A percentile compares a stretch with the other conserved stretches of the same genome.
Evolutionary conservation across 2,797 vertebrate species (phyloP).

Genomic region (Pangasius djambal): DNA sequence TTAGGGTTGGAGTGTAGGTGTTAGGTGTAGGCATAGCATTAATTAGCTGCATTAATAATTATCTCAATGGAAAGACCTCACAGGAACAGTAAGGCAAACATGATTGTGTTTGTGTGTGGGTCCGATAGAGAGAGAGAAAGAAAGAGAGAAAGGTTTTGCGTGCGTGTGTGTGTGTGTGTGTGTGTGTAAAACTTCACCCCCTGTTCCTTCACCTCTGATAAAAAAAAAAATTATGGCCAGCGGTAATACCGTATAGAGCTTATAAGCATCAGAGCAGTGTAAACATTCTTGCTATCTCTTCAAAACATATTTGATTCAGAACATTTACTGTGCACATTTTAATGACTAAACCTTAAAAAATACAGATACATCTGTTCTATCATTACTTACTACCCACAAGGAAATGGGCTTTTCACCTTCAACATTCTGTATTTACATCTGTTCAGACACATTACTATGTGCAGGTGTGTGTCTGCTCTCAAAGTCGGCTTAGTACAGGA

Average conservation of each 20-base stretch:
- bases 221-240: slow-evolving; percentile 42
- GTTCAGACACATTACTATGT: slow-evolving; percentile 37
- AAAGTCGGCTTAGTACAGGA: slow-evolving; percentile 61
- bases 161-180: slow-evolving; percentile 28
- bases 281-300: slow-evolving; percentile 44
- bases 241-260: slow-evolving; percentile 19
- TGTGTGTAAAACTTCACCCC: slow-evolving; percentile 22
- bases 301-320: slow-evolving; percentile 50
- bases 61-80: background rate
- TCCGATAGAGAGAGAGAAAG: background rate
- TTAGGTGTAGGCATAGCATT: background rate
- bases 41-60: background rate
- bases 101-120: background rate
- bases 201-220: slow-evolving; percentile 41
- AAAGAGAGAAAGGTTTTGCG: background rate
- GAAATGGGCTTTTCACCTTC: slow-evolving; percentile 12
- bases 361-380: slow-evolving; percentile 27
- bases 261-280: slow-evolving; percentile 32
- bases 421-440: background rate
- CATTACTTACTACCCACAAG: slow-evolving; percentile 1
- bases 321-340: slow-evolving; percentile 38
- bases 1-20: background rate
- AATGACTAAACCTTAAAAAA: slow-evolving; percentile 32
- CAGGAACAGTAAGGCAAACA: background rate
- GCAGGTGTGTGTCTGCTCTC: slow-evolving; percentile 67